These are phyloP conservation scores for Scytalopus superciliaris DNA, from an alignment of 2,113 vertebrate genomes.

Conservation along the genomic window DNA sequence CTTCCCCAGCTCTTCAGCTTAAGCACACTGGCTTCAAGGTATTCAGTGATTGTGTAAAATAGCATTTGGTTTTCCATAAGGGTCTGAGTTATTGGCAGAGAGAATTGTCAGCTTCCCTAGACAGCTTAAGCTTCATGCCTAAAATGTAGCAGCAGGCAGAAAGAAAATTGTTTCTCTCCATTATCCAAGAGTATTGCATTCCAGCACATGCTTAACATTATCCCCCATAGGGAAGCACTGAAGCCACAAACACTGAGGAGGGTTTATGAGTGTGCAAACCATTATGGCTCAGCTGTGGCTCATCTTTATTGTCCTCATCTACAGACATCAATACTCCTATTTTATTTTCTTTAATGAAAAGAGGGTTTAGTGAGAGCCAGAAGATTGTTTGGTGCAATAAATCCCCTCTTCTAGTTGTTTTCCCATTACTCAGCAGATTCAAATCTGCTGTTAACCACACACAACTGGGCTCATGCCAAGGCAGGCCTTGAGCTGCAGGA, in stretches of 20 bases:
- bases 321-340: conserved; percentile 37
- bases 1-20: neutral
- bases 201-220: neutral
- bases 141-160: neutral
- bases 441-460: neutral
- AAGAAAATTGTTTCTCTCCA: neutral
- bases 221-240: neutral
- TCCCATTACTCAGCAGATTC: neutral
- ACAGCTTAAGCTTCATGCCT: neutral
- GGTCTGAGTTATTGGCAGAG: neutral
- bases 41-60: neutral
- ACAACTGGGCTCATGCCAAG: neutral
- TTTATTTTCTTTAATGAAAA: conserved; percentile 61
- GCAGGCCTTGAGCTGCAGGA: neutral
- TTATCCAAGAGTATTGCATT: neutral
- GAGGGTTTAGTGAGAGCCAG: neutral
- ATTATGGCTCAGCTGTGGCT: conserved; percentile 25
- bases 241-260: neutral
- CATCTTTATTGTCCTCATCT: conserved; percentile 51
- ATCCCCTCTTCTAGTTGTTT: neutral
- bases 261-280: conserved; percentile 47
- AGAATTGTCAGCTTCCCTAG: neutral
- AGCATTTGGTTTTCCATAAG: neutral
- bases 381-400: conserved; percentile 29
- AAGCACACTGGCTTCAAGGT: neutral